Evolutionary conservation across 2,113 vertebrate species (phyloP).

Genomic region (Ameiurus melas): DNA sequence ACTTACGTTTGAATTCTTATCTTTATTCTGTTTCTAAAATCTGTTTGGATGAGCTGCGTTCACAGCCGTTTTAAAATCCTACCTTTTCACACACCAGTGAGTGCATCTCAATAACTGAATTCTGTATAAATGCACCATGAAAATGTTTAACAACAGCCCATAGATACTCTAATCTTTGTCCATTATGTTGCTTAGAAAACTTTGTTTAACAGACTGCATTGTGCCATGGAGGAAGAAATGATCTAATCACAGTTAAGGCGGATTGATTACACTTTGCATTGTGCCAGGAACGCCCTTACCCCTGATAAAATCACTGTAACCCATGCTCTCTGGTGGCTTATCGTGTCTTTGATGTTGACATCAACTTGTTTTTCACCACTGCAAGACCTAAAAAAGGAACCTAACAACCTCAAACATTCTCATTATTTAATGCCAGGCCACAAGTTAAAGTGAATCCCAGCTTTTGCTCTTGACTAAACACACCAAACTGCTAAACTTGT

Average conservation of each 20-base stretch:
- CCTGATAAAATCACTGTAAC: background rate
- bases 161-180: background rate
- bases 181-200: background rate
- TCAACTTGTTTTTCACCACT: background rate
- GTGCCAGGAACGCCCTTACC: background rate
- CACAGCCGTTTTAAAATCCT: background rate
- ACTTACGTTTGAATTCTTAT: background rate
- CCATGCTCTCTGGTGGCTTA: background rate
- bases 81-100: background rate
- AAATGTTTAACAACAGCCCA: background rate
- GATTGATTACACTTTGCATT: background rate
- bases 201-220: background rate
- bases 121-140: background rate
- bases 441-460: background rate
- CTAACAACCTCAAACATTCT: background rate
- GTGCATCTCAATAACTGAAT: background rate
- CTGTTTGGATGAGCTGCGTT: background rate
- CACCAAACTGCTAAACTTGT: background rate
- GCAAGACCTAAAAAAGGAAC: background rate
- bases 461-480: background rate
- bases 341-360: background rate
- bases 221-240: background rate
- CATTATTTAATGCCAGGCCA: background rate
- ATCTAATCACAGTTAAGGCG: background rate
- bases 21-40: background rate